phyloP scores from a whole-genome alignment of 2,888 invertebrate species.

The Euclidia mi region DNA sequence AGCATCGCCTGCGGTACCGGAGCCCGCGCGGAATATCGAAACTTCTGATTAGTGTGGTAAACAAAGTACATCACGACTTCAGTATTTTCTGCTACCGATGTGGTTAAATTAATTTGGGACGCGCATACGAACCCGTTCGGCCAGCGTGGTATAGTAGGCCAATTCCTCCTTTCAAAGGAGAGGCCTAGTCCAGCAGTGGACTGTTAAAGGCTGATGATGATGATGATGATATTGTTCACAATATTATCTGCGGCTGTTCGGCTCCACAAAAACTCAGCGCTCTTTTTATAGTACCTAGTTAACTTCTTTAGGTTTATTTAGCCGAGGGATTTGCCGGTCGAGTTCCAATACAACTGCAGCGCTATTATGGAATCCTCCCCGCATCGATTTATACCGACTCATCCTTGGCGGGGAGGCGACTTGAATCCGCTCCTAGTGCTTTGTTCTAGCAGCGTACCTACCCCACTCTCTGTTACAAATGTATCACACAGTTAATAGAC shows the following conservation, averaged over 20 bases:
- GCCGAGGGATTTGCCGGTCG: conserved; percentile 26
- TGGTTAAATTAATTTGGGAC: conserved; percentile 32
- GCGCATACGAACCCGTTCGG: no score
- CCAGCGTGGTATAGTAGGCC: no score
- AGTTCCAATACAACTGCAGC: conserved; percentile 23
- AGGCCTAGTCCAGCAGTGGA: no score
- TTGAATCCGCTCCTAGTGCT: conserved; percentile 1
- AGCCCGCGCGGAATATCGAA: conserved; percentile 49
- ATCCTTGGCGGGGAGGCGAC: conserved; percentile 4
- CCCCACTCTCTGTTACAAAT: neutral
- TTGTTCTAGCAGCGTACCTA: conserved; percentile 5
- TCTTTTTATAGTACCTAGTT: conserved; percentile 4
- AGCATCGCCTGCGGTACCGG: conserved; percentile 28
- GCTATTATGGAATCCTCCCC: conserved; percentile 14
- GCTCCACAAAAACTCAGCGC: conserved; percentile 12
- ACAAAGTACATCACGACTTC: conserved; percentile 41
- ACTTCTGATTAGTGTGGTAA: conserved; percentile 48
- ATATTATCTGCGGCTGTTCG: neutral
- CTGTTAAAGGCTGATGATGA: no score
- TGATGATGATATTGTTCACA: conserved; percentile 23
- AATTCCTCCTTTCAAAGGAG: no score
- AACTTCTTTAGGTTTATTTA: conserved; percentile 37
- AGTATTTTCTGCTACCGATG: conserved; percentile 32
- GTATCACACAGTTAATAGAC: neutral
- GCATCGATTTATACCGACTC: conserved; percentile 16